phyloP scores from a whole-genome alignment of 2,888 invertebrate species.

The Chloroclysta siterata region DNA sequence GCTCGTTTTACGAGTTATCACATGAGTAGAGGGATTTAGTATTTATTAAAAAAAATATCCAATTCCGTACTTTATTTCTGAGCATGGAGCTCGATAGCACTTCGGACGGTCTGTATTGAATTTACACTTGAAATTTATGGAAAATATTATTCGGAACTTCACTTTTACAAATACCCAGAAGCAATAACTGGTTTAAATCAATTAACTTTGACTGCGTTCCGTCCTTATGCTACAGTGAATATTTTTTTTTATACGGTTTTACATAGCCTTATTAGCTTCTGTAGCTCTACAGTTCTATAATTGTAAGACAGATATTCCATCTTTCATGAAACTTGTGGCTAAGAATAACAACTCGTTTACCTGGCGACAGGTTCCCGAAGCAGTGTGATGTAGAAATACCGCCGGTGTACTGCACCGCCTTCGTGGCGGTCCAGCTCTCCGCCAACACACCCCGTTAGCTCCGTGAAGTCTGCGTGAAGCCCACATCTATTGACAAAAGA shows the following conservation, averaged over 20 bases:
- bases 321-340: background rate
- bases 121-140: constrained; percentile 26
- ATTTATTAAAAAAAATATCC: constrained; percentile 40
- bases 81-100: constrained; percentile 23
- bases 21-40: constrained; percentile 37
- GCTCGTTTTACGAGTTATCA: constrained; percentile 40
- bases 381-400: constrained; percentile 98
- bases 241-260: background rate
- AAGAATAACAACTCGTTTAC: constrained; percentile 43
- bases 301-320: background rate
- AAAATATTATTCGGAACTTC: constrained; percentile 18
- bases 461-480: constrained; percentile 99
- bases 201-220: constrained; percentile 19
- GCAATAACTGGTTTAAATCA: constrained; percentile 13
- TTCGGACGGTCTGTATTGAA: constrained; percentile 23
- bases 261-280: background rate
- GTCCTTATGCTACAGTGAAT: background rate
- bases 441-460: constrained; percentile 96
- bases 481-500: constrained; percentile 88
- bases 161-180: constrained; percentile 12
- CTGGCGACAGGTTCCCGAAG: constrained; percentile 96
- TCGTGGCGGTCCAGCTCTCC: constrained; percentile 96
- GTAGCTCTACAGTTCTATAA: background rate
- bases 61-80: constrained; percentile 38
- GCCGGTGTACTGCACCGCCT: constrained; percentile 90